Evolutionary conservation across 2,888 invertebrate genomes (phyloP).

Genomic region (Barypeithes pellucidus): DNA sequence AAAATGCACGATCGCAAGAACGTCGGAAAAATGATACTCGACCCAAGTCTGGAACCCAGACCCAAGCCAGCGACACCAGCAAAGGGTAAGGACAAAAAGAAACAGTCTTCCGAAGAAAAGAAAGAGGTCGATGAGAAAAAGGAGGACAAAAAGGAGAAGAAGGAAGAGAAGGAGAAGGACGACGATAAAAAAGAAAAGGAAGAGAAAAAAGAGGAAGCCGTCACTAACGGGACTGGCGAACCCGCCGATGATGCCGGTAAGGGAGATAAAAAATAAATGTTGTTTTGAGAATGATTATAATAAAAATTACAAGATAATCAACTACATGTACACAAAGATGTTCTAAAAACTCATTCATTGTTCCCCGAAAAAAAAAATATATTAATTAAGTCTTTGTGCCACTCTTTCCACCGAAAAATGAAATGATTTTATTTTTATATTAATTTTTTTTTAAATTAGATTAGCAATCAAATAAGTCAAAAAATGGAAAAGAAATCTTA

Average conservation of each 20-base stretch:
- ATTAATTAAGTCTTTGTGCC: conserved; percentile 12
- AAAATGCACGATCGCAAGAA: conserved; percentile 95
- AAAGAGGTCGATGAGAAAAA: conserved; percentile 74
- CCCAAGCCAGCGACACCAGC: conserved; percentile 86
- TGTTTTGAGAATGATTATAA: conserved; percentile 47
- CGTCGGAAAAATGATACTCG: conserved; percentile 89
- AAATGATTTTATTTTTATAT: conserved; percentile 23
- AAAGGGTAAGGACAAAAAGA: conserved; percentile 83
- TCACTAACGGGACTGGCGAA: conserved; percentile 72
- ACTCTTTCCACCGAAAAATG: neutral
- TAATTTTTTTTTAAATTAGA: conserved; percentile 11
- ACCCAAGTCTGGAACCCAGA: conserved; percentile 85
- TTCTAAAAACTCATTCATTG: conserved; percentile 22
- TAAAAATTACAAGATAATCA: conserved; percentile 45
- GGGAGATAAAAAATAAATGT: conserved; percentile 50
- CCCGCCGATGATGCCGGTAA: conserved; percentile 71
- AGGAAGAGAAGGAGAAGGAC: conserved; percentile 65
- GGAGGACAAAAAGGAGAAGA: conserved; percentile 74
- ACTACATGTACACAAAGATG: conserved; percentile 36
- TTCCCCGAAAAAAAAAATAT: conserved; percentile 12
- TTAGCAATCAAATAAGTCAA: conserved; percentile 11
- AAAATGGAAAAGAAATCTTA: neutral
- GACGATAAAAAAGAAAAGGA: conserved; percentile 70
- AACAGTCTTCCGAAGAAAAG: conserved; percentile 76
- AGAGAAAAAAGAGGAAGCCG: conserved; percentile 63